phyloP scores from a whole-genome alignment of 2,797 vertebrate species.

The Ficedula albicollis region DNA sequence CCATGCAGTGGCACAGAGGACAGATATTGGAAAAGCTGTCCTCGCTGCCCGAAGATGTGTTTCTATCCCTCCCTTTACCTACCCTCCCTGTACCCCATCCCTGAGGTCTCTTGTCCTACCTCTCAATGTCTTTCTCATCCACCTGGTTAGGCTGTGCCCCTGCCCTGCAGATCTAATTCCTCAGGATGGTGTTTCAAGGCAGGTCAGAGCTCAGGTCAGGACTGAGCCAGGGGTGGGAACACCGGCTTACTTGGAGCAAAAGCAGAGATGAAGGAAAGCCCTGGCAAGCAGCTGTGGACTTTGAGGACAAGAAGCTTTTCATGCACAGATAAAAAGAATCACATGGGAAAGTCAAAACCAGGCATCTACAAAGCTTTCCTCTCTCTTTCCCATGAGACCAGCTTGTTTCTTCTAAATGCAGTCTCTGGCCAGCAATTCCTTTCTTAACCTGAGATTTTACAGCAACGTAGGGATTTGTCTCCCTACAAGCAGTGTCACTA shows the following conservation, averaged over 20 bases:
- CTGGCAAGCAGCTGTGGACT: background rate
- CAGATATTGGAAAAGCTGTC: background rate
- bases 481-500: background rate
- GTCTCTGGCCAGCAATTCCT: background rate
- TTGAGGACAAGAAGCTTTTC: constrained; percentile 13
- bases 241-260: background rate
- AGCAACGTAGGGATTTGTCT: background rate
- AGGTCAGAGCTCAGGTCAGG: background rate
- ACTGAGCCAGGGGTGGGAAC: background rate
- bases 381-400: background rate
- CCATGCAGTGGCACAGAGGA: background rate
- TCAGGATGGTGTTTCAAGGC: background rate
- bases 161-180: constrained; percentile 1
- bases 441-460: background rate
- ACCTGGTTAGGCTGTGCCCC: background rate
- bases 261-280: background rate
- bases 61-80: background rate
- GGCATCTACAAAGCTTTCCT: constrained; percentile 1
- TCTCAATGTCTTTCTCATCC: background rate
- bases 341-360: background rate
- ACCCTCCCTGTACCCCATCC: background rate
- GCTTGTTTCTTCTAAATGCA: background rate
- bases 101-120: background rate
- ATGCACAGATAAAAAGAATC: constrained; percentile 13
- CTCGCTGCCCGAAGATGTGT: background rate